Conservation (phyloP, 1,140 invertebrate species). For the Wiebesia pumilae region DNA sequence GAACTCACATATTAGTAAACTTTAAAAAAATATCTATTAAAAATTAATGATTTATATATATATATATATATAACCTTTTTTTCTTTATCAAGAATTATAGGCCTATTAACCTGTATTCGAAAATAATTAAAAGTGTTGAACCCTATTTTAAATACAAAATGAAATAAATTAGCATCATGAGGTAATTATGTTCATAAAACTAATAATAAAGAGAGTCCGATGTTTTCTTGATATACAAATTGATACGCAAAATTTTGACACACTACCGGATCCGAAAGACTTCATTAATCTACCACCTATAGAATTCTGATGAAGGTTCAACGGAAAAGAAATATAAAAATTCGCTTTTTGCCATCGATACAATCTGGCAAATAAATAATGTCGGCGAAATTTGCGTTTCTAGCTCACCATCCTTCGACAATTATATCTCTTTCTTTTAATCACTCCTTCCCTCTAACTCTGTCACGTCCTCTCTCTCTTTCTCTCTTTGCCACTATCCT, state of each 20-base stretch:
- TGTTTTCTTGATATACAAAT: neutral
- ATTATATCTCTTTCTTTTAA: neutral
- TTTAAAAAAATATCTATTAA: neutral
- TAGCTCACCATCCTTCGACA: neutral
- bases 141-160: neutral
- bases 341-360: conserved; percentile 1
- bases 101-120: neutral
- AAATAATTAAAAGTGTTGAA: conserved; percentile 9
- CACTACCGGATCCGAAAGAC: neutral
- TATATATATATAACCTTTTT: neutral
- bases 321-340: neutral
- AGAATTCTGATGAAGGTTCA: neutral
- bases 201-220: neutral
- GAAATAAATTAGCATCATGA: neutral
- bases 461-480: neutral
- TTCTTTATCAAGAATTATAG: neutral
- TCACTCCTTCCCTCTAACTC: neutral
- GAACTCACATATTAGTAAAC: neutral
- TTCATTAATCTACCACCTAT: conserved; percentile 17
- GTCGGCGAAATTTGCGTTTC: conserved; percentile 12
- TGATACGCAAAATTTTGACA: neutral
- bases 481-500: neutral
- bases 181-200: neutral
- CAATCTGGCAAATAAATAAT: conserved; percentile 1
- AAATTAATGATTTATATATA: neutral